Evolutionary conservation across 2,797 vertebrate species (phyloP), one percentile per base, ranked within the genome.

Genomic region (Aulostomus chinensis): DNA sequence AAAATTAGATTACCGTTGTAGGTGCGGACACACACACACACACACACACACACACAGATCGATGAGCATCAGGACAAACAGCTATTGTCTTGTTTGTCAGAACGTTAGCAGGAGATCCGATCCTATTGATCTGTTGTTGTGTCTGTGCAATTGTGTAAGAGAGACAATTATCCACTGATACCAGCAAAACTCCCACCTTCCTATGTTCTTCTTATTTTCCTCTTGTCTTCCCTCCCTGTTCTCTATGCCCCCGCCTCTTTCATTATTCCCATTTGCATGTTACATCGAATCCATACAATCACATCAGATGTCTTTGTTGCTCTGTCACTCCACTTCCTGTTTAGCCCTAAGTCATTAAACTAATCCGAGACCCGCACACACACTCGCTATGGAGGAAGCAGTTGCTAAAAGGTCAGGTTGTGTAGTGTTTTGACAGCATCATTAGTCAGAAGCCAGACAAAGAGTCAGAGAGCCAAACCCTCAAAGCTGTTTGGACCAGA

Each of bases 381-480:
- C 66, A 73, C 59, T 45, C 11, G 2, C 56, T 64, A 53, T 13
- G 61, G 40, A 63, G 60, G 46, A 81, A 66, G 52, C 77, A 78
- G 71, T 75, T 71, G 78, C 72, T 81, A 79, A 87, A 87, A 89
- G 85, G 87, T 83, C 85, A 86, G 76, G 42, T 59, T 73, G 67
- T 80, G 78, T 79, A 71, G 64, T 72, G 66, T 41, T 75, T 47
- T 86, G 83, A 85, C 80, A 79, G 79, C 72, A 76, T 81, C 84
- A 81, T 87, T 87, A 89, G 71, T 88, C 76, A 86, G 65, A 69
- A 74, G 61, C 80, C 76, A 62, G 68, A 81, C 73, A 79, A 80
- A 82, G 68, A 81, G 62, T 69, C 64, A 66, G 63, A 73, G 66
- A 68, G 38, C 56, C 72, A 57, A 46, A 77, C 65, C 72, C 69